Evolutionary conservation across 2,888 invertebrate species (phyloP), one percentile per base, ranked within the genome.

Genomic region (Ennomos quercinarius): DNA sequence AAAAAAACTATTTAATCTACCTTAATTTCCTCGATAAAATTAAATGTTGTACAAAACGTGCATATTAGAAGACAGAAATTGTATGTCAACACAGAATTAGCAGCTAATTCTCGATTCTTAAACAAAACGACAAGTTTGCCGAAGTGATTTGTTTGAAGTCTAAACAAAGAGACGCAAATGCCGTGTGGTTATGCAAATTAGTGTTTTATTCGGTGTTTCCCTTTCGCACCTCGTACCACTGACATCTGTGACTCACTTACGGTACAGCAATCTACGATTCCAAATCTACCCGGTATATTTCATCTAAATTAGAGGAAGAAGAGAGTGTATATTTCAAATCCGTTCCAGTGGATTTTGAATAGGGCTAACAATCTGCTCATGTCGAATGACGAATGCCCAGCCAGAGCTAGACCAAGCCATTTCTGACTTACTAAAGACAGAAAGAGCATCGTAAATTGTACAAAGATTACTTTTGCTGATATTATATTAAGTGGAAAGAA

Each of bases 161-260:
- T 62, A 68, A 66, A 66, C 65, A 68, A 65, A 57, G 66, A 55
- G 12, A 42, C 50, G 44, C 52, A 49, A 63, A 64, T 57, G 51
- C 52, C 63, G 63, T 63, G 66, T 64, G 44, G 50, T 52, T 67
- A 67, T 67, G 67, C 57, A 66, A 69, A 71, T 67, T 38, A 57
- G 55, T 49, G 43, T n/a, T 57, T 61, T 64, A 67, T 60, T n/a
- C 61, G 63, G 48, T 39, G 65, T 69, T 71, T 71, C 69, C 71
- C 64, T 69, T 69, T 67, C 64, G 54, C 52, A 63, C 61, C 45
- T 55, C 49, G 38, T 36, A 52, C 52, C 39, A 13, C 40, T 13
- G 17, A 35, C 35, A 48, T 17, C 10, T 39, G 17, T 17, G 17
- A 58, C 13, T 59, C 17, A 13, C 37, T 36, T n/a, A 36, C 10